These are phyloP conservation scores for Enteromius paludinosus DNA, from an alignment of 2,797 vertebrate species.

Conservation along the genomic window DNA sequence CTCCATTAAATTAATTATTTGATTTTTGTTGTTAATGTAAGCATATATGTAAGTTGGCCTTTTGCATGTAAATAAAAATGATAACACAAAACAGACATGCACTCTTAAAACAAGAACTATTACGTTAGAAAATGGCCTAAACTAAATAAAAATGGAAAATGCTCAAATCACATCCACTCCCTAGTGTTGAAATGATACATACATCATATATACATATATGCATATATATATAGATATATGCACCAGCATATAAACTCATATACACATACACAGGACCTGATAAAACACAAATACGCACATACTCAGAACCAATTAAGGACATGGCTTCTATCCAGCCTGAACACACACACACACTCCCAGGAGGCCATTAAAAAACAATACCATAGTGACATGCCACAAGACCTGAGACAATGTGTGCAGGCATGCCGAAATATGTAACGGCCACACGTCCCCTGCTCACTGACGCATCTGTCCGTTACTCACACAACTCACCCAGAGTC, in stretches of 20 bases:
- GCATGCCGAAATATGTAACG: slow-evolving; percentile 60
- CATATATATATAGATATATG: neutral
- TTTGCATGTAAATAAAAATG: neutral
- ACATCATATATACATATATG: too few species aligned
- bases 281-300: slow-evolving; percentile 28
- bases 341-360: slow-evolving; percentile 39
- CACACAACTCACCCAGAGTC: slow-evolving; percentile 21
- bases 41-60: neutral
- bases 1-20: too few species aligned
- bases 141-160: neutral
- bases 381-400: slow-evolving; percentile 57
- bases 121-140: neutral
- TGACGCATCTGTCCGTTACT: slow-evolving; percentile 40
- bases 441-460: slow-evolving; percentile 36
- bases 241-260: neutral
- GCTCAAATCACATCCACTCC: neutral
- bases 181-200: neutral
- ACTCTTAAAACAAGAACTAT: neutral
- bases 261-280: neutral
- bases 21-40: neutral
- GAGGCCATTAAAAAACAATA: slow-evolving; percentile 53
- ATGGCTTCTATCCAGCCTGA: slow-evolving; percentile 27
- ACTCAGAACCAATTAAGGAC: slow-evolving; percentile 21
- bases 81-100: neutral
- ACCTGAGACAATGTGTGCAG: slow-evolving; percentile 61